phyloP scores from a whole-genome alignment of 2,797 vertebrate genomes.

The Antennarius maculatus region DNA sequence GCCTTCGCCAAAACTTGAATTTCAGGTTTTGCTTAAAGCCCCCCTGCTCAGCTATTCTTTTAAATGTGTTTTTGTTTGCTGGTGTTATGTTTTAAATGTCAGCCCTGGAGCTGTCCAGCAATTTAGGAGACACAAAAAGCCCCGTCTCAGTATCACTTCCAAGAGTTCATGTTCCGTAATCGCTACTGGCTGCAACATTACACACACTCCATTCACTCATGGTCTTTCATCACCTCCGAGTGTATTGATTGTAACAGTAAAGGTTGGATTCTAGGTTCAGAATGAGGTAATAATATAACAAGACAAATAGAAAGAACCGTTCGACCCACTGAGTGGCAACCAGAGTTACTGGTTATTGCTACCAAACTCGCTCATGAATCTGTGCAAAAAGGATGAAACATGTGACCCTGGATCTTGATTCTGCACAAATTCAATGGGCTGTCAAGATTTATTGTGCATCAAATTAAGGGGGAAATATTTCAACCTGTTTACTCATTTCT shows the following conservation, averaged over 20 bases:
- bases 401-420: conserved; percentile 56
- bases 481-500: conserved; percentile 77
- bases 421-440: conserved; percentile 65
- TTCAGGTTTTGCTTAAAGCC: conserved; percentile 80
- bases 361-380: conserved; percentile 54
- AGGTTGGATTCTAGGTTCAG: conserved; percentile 65
- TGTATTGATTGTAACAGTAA: conserved; percentile 60
- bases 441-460: conserved; percentile 83
- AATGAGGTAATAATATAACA: conserved; percentile 58
- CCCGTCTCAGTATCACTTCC: conserved; percentile 75
- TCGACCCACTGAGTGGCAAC: conserved; percentile 4
- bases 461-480: conserved; percentile 79
- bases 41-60: conserved; percentile 75
- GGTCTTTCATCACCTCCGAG: conserved; percentile 64
- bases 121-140: conserved; percentile 75
- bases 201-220: conserved; percentile 69
- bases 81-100: conserved; percentile 83
- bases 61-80: conserved; percentile 81
- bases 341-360: conserved; percentile 43
- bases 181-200: conserved; percentile 75
- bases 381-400: conserved; percentile 58
- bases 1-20: conserved; percentile 82
- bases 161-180: conserved; percentile 77
- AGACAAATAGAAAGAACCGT: conserved; percentile 43
- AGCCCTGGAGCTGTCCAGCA: conserved; percentile 80